Percentiles rank a stretch among this genome's conserved stretches.
Conservation (phyloP, 2,113 vertebrate species). For the Heliornis fulica region DNA sequence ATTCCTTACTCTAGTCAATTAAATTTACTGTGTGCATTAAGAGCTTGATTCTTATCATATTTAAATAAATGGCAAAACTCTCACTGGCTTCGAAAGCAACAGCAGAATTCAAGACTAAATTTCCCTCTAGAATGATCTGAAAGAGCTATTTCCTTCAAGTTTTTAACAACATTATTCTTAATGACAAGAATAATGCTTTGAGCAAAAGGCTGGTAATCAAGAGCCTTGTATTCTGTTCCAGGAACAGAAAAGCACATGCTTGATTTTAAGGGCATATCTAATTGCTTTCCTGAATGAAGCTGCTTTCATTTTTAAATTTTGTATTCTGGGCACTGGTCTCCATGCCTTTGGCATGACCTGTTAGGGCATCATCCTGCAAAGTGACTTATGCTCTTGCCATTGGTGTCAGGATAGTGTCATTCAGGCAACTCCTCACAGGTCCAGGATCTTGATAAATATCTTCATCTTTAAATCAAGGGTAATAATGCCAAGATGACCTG, state of each 20-base stretch:
- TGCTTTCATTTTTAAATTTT: neutral
- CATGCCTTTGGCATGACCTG: neutral
- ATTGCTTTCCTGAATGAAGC: neutral
- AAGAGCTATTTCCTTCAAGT: neutral
- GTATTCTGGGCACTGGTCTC: neutral
- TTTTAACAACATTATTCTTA: neutral
- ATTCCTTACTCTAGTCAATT: conserved; percentile 8
- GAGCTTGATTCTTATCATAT: neutral
- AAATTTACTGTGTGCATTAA: neutral
- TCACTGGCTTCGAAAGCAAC: neutral
- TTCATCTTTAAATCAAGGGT: neutral
- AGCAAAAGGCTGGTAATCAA: neutral
- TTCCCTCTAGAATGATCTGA: neutral
- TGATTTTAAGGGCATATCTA: neutral
- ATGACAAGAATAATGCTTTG: neutral
- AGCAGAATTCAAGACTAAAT: neutral
- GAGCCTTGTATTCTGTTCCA: neutral
- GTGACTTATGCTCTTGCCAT: neutral
- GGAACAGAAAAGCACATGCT: neutral
- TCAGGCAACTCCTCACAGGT: neutral
- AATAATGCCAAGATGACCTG: neutral
- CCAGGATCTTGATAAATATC: neutral
- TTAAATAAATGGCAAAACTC: neutral
- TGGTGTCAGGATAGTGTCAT: neutral
- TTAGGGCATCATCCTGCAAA: neutral